phyloP scores from a whole-genome alignment of 2,888 invertebrate species.

The Vannuccia rotundouncinata region DNA sequence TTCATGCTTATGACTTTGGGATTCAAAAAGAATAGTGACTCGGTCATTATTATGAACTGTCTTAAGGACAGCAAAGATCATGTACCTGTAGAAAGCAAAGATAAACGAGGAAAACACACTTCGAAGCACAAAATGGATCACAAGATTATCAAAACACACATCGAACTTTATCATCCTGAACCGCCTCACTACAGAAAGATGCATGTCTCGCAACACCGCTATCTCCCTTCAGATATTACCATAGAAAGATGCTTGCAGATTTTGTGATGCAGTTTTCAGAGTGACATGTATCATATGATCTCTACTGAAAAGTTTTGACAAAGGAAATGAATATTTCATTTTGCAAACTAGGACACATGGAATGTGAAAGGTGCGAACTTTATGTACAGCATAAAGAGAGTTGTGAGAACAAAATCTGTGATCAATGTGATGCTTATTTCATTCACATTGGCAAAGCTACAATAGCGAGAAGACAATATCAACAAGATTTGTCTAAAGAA shows the following conservation, averaged over 20 bases:
- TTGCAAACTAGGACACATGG: conserved; percentile 40
- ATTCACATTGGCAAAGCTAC: conserved; percentile 30
- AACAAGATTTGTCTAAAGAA: conserved; percentile 17
- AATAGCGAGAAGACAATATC: conserved; percentile 16
- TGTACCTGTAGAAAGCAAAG: neutral
- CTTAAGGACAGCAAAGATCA: neutral
- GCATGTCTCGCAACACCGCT: conserved; percentile 39
- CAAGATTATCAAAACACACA: conserved; percentile 36
- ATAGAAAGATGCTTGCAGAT: conserved; percentile 35
- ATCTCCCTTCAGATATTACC: conserved; percentile 40
- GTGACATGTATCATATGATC: conserved; percentile 30
- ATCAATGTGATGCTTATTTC: conserved; percentile 31
- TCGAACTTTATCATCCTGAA: conserved; percentile 40
- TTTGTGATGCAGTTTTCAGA: conserved; percentile 28
- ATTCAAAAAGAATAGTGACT: conserved; percentile 34
- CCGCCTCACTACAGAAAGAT: conserved; percentile 39
- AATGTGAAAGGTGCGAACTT: conserved; percentile 39
- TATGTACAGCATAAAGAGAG: conserved; percentile 9
- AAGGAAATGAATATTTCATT: conserved; percentile 40
- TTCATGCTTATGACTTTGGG: conserved; percentile 40
- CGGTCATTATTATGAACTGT: neutral
- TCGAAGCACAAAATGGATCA: conserved; percentile 29
- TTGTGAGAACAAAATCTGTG: conserved; percentile 25
- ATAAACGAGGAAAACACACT: neutral
- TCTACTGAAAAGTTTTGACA: conserved; percentile 33